Base-by-base conservation (phyloP, 2,113 vertebrate species). In the Rattus rattus region DNA sequence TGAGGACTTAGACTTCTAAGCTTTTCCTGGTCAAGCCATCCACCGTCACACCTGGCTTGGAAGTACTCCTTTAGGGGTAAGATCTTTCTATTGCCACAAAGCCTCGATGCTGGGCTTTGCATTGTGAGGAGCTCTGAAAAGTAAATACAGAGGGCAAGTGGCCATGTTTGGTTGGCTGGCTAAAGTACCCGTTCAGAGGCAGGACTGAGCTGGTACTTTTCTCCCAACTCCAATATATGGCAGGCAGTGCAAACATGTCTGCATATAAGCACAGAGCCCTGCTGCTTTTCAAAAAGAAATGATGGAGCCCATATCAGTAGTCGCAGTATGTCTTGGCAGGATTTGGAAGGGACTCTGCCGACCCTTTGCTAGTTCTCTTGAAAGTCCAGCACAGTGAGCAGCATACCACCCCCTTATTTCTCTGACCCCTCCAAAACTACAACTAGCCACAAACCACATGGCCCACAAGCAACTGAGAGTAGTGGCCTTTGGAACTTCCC, bases 401-500 rank as follows among this genome's bases (percentile, higher is more conserved):
- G 91, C 96, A 88, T 97, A 4, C 12, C 28, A 19, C 52, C 49
- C 16, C 13, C n/a, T 85, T 28, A 0, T 83, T 75, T 80, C 75
- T 79, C 90, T 81, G 76, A 94, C 96, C 94, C 85, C 90, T 96
- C 85, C 90, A 85, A 97, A 96, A 97, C 96, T 97, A 94, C 96
- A 96, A 96, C 96, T 92, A 97, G 96, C 94, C 96, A 97, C 96
- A 97, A 98, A 97, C 96, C 97, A 97, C 97, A 97, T 97, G 97
- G 96, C 97, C 96, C 94, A 97, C 97, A 97, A 97, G 97, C 97
- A 96, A 97, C 95, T 70, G 97, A 98, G 96, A 98, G 97, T 96
- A 96, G 97, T 98, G 94, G 96, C 97, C 97, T 97, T 97, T 95
- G 97, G 97, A 97, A 97, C 97, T 95, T 97, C 96, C 91, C 97